Percentiles rank a stretch among this genome's conserved stretches.
Evolutionary conservation across 2,797 vertebrate species (phyloP).

Genomic region (Synaphobranchus kaupii): DNA sequence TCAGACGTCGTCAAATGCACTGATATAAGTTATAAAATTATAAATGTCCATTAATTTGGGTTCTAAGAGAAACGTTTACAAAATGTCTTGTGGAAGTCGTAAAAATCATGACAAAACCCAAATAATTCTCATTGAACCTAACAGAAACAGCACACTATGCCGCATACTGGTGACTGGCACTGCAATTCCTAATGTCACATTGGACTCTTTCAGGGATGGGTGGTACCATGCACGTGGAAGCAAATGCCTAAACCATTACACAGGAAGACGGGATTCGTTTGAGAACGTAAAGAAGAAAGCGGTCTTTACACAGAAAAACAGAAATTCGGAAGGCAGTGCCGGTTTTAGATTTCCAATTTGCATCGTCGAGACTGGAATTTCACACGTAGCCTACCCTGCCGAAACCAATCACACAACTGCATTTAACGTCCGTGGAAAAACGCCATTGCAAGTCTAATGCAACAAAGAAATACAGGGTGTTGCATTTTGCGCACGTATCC

Average conservation of each 20-base stretch:
- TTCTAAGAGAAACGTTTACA: not conserved
- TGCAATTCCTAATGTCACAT: not conserved
- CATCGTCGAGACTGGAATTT: conserved; percentile 12
- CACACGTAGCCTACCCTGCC: not conserved
- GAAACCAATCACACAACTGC: not conserved
- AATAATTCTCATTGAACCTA: not conserved
- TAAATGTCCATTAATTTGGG: not conserved
- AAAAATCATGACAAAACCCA: not conserved
- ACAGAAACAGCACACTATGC: not conserved
- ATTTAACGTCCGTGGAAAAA: conserved; percentile 7
- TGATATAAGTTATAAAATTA: not conserved
- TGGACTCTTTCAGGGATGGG: conserved; percentile 9
- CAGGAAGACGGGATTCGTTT: not conserved
- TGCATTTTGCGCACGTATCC: not conserved
- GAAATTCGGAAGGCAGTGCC: not conserved
- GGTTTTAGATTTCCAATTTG: not conserved
- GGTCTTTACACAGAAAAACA: not conserved
- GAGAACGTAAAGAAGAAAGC: not conserved
- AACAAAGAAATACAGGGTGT: conserved; percentile 13
- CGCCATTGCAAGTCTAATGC: not conserved
- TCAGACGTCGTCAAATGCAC: not conserved
- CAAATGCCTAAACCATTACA: not conserved
- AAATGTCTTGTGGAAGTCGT: not conserved
- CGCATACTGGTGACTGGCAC: conserved; percentile 4
- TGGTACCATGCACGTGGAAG: conserved; percentile 11